Conservation (phyloP, 2,797 vertebrate genomes). For the Sciurus carolinensis region DNA sequence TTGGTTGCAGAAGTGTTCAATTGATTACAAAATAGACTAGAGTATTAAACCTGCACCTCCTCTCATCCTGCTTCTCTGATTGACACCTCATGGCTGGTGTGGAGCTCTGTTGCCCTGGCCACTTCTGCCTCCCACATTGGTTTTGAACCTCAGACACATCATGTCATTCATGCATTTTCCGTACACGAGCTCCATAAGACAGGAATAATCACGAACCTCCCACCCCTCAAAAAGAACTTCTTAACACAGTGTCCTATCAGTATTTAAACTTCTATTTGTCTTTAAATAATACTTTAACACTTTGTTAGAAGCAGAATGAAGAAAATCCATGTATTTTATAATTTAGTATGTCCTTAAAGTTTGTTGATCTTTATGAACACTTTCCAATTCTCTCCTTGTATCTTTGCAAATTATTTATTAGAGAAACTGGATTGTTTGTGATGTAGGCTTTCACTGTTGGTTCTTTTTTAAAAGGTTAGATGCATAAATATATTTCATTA, state of each 20-base stretch:
- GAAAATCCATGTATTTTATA: not conserved
- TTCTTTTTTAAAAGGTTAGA: not conserved
- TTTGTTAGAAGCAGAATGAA: conserved; percentile 2
- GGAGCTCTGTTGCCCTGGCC: not conserved
- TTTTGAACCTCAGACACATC: not conserved
- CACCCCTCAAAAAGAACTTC: not conserved
- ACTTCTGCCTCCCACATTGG: not conserved
- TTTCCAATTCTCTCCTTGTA: not conserved
- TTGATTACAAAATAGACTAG: not conserved
- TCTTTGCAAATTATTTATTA: conserved; percentile 33
- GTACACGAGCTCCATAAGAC: not conserved
- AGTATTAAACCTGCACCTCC: not conserved
- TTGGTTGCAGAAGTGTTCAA: conserved; percentile 6
- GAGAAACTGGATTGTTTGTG: not conserved
- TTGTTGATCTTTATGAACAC: not conserved
- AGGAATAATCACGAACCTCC: not conserved
- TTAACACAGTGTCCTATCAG: not conserved
- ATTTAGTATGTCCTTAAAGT: not conserved
- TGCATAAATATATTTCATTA: not conserved
- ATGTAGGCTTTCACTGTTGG: not conserved
- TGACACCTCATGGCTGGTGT: not conserved
- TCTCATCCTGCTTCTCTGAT: not conserved
- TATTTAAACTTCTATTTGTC: not conserved
- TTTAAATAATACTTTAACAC: not conserved
- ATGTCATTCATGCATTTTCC: not conserved